These are phyloP conservation scores for Ardeotis arabs DNA, from an alignment of 2,113 vertebrate species.

Conservation along the genomic window DNA sequence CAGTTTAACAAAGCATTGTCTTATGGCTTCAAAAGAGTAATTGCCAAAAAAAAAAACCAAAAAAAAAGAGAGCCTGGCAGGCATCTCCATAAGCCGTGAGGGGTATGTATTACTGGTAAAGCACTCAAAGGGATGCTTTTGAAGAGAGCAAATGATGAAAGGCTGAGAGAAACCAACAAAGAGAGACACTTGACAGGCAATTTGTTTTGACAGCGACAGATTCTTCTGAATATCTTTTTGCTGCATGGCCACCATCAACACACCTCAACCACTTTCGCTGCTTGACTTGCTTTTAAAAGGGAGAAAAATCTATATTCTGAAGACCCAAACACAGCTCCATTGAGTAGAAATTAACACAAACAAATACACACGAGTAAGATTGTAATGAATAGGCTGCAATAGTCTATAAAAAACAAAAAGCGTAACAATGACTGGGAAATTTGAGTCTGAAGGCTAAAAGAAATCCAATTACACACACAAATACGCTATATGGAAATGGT, in stretches of 20 bases:
- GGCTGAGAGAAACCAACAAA: slow-evolving; percentile 1
- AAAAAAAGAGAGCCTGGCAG: not conserved
- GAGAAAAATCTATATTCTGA: not conserved
- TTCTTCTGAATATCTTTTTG: not conserved
- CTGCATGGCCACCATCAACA: not conserved
- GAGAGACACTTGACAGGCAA: not conserved
- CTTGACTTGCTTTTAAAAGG: not conserved
- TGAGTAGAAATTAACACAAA: not conserved
- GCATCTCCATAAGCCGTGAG: not conserved
- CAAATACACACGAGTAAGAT: not conserved
- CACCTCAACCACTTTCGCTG: not conserved
- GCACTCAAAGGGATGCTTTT: not conserved
- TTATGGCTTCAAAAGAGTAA: not conserved
- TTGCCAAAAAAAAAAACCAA: not conserved
- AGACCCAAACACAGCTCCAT: not conserved
- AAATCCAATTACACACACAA: not conserved
- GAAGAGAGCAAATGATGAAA: not conserved
- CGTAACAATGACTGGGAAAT: not conserved
- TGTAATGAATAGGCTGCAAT: not conserved
- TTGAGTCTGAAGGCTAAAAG: not conserved
- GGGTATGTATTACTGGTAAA: not conserved
- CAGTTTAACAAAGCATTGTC: not conserved
- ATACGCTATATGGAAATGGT: not conserved
- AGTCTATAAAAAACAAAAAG: not conserved
- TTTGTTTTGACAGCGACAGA: slow-evolving; percentile 8